phyloP scores from a whole-genome alignment of 2,113 vertebrate species.

The Cephalopholis sonnerati region DNA sequence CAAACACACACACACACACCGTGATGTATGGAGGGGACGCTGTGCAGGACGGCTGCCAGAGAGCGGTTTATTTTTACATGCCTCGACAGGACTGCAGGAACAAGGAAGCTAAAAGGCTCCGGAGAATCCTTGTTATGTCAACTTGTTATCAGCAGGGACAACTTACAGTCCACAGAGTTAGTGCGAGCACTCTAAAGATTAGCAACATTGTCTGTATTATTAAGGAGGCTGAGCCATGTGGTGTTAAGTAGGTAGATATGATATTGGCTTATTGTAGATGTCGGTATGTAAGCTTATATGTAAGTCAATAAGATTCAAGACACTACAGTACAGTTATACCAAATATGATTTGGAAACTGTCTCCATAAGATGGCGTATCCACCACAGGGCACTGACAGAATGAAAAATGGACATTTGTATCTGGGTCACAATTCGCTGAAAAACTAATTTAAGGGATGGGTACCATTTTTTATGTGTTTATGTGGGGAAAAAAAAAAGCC shows the following conservation, averaged over 20 bases:
- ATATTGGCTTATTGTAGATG: neutral
- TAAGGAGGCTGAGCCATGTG: neutral
- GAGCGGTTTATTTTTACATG: conserved; percentile 55
- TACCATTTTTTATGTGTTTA: too few species aligned
- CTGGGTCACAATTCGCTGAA: neutral
- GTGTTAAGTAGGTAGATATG: neutral
- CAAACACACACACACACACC: neutral
- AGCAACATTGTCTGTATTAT: neutral
- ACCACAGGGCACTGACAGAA: neutral
- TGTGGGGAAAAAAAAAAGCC: too few species aligned
- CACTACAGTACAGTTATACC: neutral
- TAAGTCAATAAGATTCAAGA: neutral
- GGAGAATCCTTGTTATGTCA: conserved; percentile 59
- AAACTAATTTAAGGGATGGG: too few species aligned
- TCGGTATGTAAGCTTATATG: neutral
- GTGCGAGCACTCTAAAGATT: neutral
- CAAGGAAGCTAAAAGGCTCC: neutral
- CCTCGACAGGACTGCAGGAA: conserved; percentile 27
- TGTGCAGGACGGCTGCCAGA: neutral
- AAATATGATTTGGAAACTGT: neutral
- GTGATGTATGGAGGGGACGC: conserved; percentile 10
- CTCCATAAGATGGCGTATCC: neutral
- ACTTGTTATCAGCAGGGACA: conserved; percentile 55
- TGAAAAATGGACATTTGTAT: neutral
- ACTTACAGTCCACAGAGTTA: conserved; percentile 3